Percentiles rank a stretch among this genome's conserved stretches.
These are phyloP conservation scores for Sesia apiformis DNA, from an alignment of 2,888 invertebrate species.

Conservation along the genomic window DNA sequence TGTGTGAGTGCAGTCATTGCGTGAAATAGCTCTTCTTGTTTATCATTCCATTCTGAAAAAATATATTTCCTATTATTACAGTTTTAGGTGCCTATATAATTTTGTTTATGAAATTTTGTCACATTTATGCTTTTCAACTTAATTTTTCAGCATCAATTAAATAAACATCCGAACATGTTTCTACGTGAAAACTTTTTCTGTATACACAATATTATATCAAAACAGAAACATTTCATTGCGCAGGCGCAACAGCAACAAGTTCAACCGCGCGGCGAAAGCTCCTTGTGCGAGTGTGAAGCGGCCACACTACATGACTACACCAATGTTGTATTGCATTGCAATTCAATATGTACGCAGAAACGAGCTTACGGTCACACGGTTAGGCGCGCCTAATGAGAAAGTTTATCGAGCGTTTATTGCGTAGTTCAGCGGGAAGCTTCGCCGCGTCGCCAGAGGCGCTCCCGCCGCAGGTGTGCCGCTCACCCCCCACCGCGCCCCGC, in stretches of 20 bases:
- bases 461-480: conserved; percentile 57
- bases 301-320: neutral
- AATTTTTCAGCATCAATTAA: no score
- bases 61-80: no score
- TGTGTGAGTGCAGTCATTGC: no score
- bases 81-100: no score
- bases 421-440: conserved; percentile 69
- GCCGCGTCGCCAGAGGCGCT: conserved; percentile 42
- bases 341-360: conserved; percentile 56
- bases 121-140: no score
- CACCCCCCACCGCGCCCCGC: conserved; percentile 25
- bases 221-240: neutral
- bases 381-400: conserved; percentile 73
- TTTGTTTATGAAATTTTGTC: no score
- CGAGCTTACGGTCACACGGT: conserved; percentile 71
- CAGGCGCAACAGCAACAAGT: neutral
- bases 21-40: no score
- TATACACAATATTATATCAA: no score
- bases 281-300: neutral
- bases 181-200: no score
- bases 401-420: conserved; percentile 75
- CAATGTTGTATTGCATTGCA: conserved; percentile 48
- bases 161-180: no score
- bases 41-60: no score
- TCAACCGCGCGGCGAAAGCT: neutral